Evolutionary conservation across 1,140 invertebrate genomes (phyloP), one percentile per base, ranked within the genome.

Genomic region (Hesperophylax magnus): DNA sequence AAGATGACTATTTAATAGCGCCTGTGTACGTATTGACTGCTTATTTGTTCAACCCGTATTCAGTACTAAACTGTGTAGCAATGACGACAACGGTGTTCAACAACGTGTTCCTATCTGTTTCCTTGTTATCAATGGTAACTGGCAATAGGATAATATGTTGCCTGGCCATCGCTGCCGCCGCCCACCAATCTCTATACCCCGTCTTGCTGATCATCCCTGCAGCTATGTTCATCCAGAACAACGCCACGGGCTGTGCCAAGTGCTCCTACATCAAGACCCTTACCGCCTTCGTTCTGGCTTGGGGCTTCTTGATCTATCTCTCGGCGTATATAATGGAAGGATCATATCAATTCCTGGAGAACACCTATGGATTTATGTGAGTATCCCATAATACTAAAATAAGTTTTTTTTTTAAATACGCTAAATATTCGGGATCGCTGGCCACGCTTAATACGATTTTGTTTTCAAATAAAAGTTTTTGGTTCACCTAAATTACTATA

Each of bases 1-100:
- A 89, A 15, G 84, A 87, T 2, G 92, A 94, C 82, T 87, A 92
- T 39, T 84, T 88, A 54, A 89, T 90, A 80, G 90, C 92, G 54
- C 90, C 93, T 6, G 87, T 94, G 54, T 94, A 94, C 86, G 94
- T 97, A 0, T 87, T 93, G 81, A 93, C 94, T 77, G 94, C 95
- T 0, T 98, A 98, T 90, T 91, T 98, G 11, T 96, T 98, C 81
- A 99, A 98, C 90, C 98, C 98, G 0, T 97, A 97, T 86, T 94
- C 94, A 47, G 92, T 99, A 61, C 89, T 97, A 17, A 97, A 95
- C 83, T 99, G 97, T 91, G 93, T 96, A n/a, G 97, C 94, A 47
- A 93, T 95, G 86, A 98, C 97, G 0, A 98, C 97, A 6, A 97
- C 96, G 17, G 95, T 97, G 11, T 94, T 99, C 82, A 94, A 94